Conservation (phyloP, 2,797 vertebrate genomes). For the Sciurus vulgaris region DNA sequence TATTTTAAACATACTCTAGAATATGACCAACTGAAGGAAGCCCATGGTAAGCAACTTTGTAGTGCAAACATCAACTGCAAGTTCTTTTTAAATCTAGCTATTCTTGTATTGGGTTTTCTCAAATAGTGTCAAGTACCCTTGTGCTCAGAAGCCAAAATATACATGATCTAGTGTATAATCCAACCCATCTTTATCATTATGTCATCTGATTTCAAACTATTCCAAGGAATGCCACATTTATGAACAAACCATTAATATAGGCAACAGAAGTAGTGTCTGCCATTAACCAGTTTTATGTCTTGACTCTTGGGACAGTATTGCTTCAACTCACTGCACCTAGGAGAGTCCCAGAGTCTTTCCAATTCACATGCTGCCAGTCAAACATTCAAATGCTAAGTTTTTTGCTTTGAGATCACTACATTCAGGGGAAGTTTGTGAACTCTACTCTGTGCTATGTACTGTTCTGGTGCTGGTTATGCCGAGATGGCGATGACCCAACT, state of each 20-base stretch:
- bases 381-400: background rate
- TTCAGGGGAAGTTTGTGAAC: background rate
- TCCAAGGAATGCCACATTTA: background rate
- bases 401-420: conserved; percentile 37
- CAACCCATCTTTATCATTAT: background rate
- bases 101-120: background rate
- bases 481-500: background rate
- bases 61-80: background rate
- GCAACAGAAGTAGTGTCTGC: background rate
- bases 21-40: background rate
- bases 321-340: background rate
- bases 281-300: background rate
- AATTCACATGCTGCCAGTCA: background rate
- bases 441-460: background rate
- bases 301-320: background rate
- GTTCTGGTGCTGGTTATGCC: background rate
- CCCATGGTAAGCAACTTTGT: background rate
- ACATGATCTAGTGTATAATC: background rate
- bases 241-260: background rate
- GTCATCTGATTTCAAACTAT: background rate
- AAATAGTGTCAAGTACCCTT: background rate
- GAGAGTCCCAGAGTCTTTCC: background rate
- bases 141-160: background rate
- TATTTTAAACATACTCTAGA: background rate
- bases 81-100: background rate